Conservation (phyloP, 2,797 vertebrate genomes). For the Rachycentron canadum region DNA sequence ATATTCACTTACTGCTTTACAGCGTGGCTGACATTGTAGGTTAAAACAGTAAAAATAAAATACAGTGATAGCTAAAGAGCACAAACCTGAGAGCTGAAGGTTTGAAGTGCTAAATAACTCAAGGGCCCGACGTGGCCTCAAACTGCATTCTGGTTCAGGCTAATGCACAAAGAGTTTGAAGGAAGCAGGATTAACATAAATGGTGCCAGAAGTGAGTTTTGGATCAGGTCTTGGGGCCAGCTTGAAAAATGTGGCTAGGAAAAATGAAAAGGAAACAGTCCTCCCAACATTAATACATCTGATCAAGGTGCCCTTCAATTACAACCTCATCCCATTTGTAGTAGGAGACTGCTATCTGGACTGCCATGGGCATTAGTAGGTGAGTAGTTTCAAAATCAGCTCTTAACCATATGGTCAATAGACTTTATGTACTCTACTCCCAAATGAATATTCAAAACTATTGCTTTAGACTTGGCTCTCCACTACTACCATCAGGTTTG, state of each 20-base stretch:
- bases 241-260: neutral
- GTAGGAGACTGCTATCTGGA: neutral
- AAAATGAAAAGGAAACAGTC: constrained; percentile 6
- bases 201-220: neutral
- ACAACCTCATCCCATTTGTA: neutral
- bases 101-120: neutral
- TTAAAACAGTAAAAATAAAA: constrained; percentile 25
- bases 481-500: neutral
- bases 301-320: constrained; percentile 28
- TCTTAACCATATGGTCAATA: constrained; percentile 25
- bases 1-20: constrained; percentile 23
- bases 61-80: neutral
- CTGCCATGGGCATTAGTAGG: constrained; percentile 1
- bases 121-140: neutral
- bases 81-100: neutral
- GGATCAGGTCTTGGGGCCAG: neutral
- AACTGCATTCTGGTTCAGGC: neutral
- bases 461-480: neutral
- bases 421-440: constrained; percentile 2
- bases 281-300: constrained; percentile 10
- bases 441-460: constrained; percentile 16
- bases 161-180: neutral
- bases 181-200: neutral
- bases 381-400: constrained; percentile 19
- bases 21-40: neutral